Base-by-base conservation (phyloP, 2,113 vertebrate species). In the Cyphomyrus plagiostoma region DNA sequence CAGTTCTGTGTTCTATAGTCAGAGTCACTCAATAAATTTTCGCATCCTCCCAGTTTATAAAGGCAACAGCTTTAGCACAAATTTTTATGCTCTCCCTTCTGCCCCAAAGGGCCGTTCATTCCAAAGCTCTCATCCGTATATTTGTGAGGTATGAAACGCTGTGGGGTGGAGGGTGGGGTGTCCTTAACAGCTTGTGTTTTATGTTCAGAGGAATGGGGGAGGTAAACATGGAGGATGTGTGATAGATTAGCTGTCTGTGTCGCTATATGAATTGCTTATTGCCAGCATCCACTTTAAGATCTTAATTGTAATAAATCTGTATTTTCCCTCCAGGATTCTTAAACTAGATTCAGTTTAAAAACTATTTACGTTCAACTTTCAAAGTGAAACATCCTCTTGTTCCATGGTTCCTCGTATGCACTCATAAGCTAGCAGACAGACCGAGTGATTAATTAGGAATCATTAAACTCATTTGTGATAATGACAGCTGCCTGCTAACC, bases 31-130 rank as follows among this genome's bases (percentile, higher is more conserved):
- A 70, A 66, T 66, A 66, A 70, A 30, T 70, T 70, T 26, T 70
- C 6, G 3, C 26, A 70, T 70, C 26, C 62, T 62, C 74, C 62
- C 39, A 15, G 45, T 74, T 19, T 11, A n/a, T 17, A 56, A 45
- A 77, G 86, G 89, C 83, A 77, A 70, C 62, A 93, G 93, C 93
- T 94, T 94, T 93, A 94, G 90, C 88, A 90, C 82, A 90, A 89
- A 86, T 90, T 92, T 91, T 91, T 89, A 83, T 48, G 26, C 42
- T 39, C 52, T 1, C 86, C 70, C 26, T 70, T 26, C 62, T 70
- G n/a, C 62, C 62, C 62, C 26, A 30, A 70, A 4, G 56, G n/a
- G 21, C 30, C 30, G 53, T 90, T 53, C 77, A 39, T 52, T 26
- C 85, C 88, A 83, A 88, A 30, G 52, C 80, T 23, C 80, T 46